Conservation (phyloP, 2,113 vertebrate species). For the Catharus fuscescens region DNA sequence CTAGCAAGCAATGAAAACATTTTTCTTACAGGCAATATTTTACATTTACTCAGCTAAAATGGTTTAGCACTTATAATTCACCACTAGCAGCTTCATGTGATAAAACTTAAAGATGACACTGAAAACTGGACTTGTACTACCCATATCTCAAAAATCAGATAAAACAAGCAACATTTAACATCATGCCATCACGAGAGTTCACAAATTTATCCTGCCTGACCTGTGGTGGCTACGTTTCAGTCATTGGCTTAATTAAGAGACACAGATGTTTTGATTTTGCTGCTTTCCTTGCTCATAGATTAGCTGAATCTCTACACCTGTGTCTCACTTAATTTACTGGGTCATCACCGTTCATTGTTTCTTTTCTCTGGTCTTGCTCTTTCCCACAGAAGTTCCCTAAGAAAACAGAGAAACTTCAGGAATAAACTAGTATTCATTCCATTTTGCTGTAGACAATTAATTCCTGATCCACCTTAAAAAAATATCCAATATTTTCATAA, state of each 20-base stretch:
- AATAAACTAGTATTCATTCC: neutral
- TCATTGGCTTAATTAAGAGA: neutral
- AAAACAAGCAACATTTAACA: neutral
- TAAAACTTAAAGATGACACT: neutral
- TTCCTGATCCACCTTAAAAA: neutral
- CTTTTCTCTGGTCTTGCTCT: neutral
- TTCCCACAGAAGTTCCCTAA: neutral
- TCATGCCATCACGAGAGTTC: neutral
- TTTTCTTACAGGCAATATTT: neutral
- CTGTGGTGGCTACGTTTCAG: neutral
- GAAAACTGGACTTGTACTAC: neutral
- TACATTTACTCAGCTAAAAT: neutral
- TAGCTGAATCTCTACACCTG: conserved; percentile 49
- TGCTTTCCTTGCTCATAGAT: conserved; percentile 3
- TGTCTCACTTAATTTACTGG: conserved; percentile 15
- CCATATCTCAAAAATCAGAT: neutral
- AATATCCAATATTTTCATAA: neutral
- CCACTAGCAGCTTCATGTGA: neutral
- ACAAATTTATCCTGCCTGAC: neutral
- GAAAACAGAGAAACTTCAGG: neutral
- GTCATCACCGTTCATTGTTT: neutral
- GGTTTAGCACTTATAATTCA: neutral
- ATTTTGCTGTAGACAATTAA: neutral
- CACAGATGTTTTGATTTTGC: conserved; percentile 23
- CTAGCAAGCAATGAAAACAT: neutral